These are phyloP conservation scores for Zingel zingel DNA, from an alignment of 2,113 vertebrate genomes.

Conservation along the genomic window DNA sequence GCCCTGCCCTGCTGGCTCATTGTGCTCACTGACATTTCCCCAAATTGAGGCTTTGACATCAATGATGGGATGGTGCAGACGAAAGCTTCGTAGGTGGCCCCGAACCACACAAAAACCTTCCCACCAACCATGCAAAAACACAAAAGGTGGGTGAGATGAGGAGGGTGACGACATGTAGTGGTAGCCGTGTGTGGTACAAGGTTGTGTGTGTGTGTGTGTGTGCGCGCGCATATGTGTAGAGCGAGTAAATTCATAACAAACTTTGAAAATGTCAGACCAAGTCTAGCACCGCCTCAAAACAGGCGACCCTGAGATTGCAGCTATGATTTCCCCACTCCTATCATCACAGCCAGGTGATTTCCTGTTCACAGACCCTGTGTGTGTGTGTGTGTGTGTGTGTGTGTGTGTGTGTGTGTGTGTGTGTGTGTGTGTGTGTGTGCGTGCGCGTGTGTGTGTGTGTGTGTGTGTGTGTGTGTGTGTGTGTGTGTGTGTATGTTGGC, in stretches of 20 bases:
- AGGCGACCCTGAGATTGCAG: constrained; percentile 39
- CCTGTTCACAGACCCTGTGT: constrained; percentile 13
- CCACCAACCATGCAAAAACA: neutral
- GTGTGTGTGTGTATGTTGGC: constrained; percentile 22
- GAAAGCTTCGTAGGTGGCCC: constrained; percentile 65
- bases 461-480: constrained; percentile 29
- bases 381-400: constrained; percentile 1
- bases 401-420: constrained; percentile 1
- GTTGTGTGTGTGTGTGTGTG: constrained; percentile 4
- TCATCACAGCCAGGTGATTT: constrained; percentile 62
- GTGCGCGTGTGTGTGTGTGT: constrained; percentile 21
- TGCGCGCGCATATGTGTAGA: neutral
- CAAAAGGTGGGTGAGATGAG: neutral
- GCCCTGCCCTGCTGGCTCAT: constrained; percentile 54
- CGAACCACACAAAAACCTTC: constrained; percentile 29
- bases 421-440: constrained; percentile 24
- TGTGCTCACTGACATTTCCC: constrained; percentile 77
- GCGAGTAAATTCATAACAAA: constrained; percentile 49
- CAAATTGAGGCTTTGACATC: constrained; percentile 75
- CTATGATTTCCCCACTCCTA: constrained; percentile 49
- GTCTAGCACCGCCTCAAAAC: constrained; percentile 6
- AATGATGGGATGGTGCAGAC: constrained; percentile 46
- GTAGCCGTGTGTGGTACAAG: neutral
- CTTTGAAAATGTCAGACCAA: constrained; percentile 67
- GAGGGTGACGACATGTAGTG: neutral